Conservation (phyloP, 2,797 vertebrate species). For the Sphenopsis melanotis region DNA sequence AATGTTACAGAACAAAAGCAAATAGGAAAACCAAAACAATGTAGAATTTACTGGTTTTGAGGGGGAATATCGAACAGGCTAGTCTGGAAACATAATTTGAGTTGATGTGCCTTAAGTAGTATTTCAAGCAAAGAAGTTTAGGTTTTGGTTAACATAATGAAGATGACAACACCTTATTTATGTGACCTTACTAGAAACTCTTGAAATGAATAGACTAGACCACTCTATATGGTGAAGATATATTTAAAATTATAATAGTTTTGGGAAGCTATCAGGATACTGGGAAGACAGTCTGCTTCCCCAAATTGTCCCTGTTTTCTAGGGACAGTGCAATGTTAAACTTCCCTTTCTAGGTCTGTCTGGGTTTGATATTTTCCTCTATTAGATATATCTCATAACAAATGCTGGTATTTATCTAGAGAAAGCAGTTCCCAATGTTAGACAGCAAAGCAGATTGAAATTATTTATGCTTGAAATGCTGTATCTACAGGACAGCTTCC, state of each 20-base stretch:
- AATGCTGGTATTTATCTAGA: not conserved
- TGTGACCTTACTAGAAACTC: not conserved
- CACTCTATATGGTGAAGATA: not conserved
- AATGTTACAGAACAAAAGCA: not conserved
- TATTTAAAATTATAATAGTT: not conserved
- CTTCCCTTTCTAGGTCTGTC: not conserved
- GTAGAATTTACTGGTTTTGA: not conserved
- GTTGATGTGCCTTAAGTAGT: not conserved
- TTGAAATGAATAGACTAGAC: not conserved
- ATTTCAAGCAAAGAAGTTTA: not conserved
- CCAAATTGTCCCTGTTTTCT: not conserved
- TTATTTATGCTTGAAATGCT: not conserved
- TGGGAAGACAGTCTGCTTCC: not conserved
- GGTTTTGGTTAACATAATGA: not conserved
- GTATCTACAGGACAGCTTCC: not conserved
- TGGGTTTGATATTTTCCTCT: not conserved
- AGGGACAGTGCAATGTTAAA: not conserved
- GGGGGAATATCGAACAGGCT: not conserved
- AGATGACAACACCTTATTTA: not conserved
- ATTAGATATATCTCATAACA: not conserved
- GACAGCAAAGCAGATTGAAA: not conserved
- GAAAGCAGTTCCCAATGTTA: not conserved
- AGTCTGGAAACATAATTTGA: not conserved
- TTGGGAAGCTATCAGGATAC: not conserved
- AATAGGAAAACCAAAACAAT: not conserved